Base-by-base conservation (phyloP, 1,140 invertebrate species). In the Lutraria rhynchaena region DNA sequence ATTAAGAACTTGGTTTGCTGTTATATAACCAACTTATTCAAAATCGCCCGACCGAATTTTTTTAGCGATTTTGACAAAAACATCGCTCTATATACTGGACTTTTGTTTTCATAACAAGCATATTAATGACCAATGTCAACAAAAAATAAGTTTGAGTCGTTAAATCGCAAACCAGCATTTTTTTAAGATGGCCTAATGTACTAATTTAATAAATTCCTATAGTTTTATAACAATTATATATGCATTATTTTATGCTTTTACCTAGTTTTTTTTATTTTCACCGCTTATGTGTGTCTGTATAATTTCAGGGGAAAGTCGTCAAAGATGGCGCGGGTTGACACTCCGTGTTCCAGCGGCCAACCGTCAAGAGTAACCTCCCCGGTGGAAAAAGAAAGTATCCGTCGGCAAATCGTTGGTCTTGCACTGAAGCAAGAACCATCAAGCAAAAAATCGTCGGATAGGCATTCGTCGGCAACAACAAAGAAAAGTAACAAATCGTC, bases 331-430 rank as follows among this genome's bases (percentile, higher is more conserved):
- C 67, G 55, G 41, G 55, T 58, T 15, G 35, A 35, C 19, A 74
- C 78, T 11, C 31, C 78, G 5, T 70, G 58, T 35, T 51, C 70
- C 13, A 55, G 69, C 22, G 35, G 69, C 31, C 27, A 33, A 22
- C 35, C 44, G 4, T 70, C 57, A 7, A 37, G 67, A 41, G 67
- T 51, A 29, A 51, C 58, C 19, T 55, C 69, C 44, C 60, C 69
- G 27, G 46, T 46, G 1, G 70, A 73, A 13, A 81, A 73, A 37
- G 78, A 81, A 44, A 74, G 33, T 33, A 1, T 81, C 22, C 27
- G 78, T 33, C 69, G 78, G 17, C 78, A 81, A 55, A 81, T 81
- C 41, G 78, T 81, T 15, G 78, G 60, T 31, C 60, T 81, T 9
- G 78, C 70, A 11, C 27, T 63, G 4, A 73, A 81, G 33, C 37